phyloP scores from a whole-genome alignment of 2,888 invertebrate genomes.

The Itoplectis maculator region DNA sequence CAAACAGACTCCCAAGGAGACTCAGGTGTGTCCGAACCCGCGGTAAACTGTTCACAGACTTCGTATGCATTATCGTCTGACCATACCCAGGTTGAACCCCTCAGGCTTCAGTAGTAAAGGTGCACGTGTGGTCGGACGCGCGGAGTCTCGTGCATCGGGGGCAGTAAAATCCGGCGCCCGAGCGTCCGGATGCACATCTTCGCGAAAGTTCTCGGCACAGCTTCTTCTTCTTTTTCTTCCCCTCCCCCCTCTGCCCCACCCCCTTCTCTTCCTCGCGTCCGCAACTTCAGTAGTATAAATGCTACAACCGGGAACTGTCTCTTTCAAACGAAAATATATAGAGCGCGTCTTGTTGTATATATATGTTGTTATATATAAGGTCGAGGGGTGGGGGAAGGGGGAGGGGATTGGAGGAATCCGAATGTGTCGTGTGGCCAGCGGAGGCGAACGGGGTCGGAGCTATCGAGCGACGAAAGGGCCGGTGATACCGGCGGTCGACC shows the following conservation, averaged over 20 bases:
- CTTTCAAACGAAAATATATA: conserved; percentile 35
- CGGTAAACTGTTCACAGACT: too few species aligned
- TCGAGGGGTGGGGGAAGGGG: not conserved
- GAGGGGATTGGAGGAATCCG: conserved; percentile 18
- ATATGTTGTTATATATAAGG: too few species aligned
- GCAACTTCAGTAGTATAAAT: too few species aligned
- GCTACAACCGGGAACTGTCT: conserved; percentile 36
- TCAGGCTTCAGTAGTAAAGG: not conserved
- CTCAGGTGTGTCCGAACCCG: too few species aligned
- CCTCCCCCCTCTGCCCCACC: too few species aligned
- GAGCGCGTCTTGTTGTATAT: too few species aligned
- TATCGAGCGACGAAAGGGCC: conserved; percentile 33
- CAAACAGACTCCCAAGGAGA: too few species aligned
- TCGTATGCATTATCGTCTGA: not conserved
- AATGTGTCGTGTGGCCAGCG: conserved; percentile 1
- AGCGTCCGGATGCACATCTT: not conserved
- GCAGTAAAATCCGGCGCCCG: conserved; percentile 33
- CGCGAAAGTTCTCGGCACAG: too few species aligned
- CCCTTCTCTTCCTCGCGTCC: too few species aligned
- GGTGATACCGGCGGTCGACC: conserved; percentile 53
- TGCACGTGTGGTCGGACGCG: not conserved
- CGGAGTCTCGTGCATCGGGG: not conserved
- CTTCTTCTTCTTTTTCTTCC: too few species aligned
- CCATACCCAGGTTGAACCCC: too few species aligned
- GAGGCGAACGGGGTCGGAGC: conserved; percentile 16